A percentile compares a stretch with the other conserved stretches of the same genome.
These are phyloP conservation scores for Corythaeola cristata DNA, from an alignment of 2,113 vertebrate genomes.

Conservation along the genomic window DNA sequence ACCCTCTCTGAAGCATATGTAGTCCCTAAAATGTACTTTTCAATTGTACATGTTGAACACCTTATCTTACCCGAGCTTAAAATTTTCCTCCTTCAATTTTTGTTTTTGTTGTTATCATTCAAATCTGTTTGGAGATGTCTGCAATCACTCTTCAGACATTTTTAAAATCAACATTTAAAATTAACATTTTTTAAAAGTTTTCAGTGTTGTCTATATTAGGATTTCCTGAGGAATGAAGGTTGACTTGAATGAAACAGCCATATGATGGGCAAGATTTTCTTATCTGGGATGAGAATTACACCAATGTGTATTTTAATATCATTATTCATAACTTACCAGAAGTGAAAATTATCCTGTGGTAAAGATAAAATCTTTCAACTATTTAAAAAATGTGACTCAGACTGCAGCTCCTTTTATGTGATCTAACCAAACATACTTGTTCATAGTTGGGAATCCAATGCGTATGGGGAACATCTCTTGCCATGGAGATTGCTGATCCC, in stretches of 20 bases:
- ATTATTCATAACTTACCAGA: constrained; percentile 34
- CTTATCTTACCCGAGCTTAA: background rate
- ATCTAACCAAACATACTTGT: background rate
- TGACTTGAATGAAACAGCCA: background rate
- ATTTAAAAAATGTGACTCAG: constrained; percentile 47
- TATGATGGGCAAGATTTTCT: background rate
- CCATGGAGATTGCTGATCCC: background rate
- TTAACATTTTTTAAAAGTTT: no score
- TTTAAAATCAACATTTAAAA: no score
- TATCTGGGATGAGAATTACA: background rate
- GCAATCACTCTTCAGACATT: background rate
- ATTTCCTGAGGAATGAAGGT: background rate
- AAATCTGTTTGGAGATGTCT: background rate
- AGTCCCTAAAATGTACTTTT: background rate
- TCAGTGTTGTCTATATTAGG: background rate
- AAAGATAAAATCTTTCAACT: constrained; percentile 26
- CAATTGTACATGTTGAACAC: background rate
- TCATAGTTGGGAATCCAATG: background rate
- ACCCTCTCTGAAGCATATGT: background rate
- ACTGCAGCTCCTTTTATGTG: background rate
- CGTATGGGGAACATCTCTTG: background rate
- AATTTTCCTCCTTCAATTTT: background rate
- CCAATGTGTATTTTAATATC: constrained; percentile 24
- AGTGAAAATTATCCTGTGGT: constrained; percentile 17
- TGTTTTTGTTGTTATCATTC: background rate